Evolutionary conservation across 2,797 vertebrate species (phyloP), one percentile per base, ranked within the genome.

Genomic region (Chelon labrosus): DNA sequence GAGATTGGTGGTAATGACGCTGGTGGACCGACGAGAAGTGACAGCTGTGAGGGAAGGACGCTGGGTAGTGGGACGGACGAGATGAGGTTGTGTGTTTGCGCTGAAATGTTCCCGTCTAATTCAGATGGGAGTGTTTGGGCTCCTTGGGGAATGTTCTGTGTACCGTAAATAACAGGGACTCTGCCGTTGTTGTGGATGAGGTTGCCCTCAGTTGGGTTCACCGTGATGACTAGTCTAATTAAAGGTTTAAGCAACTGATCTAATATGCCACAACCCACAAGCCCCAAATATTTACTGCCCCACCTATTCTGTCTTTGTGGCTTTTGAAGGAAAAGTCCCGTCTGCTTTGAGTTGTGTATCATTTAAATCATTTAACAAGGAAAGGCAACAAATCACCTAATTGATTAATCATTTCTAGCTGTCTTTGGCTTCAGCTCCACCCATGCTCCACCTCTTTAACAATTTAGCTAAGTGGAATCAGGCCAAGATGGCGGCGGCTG

Each of bases 111-210:
- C 68, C 77, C 20, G 57, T 58, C 63, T 62, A 56, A 75, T 72
- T 85, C 81, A 53, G 74, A 46, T 7, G 79, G 74, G 78, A 83
- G 65, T 10, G 50, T 74, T 50, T 19, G 70, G 65, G 69, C 54
- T 87, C 78, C 49, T 19, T 31, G 58, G 80, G 84, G 83, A 77
- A 75, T 52, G 61, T 75, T 83, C 75, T 66, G 44, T 80, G 84
- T 64, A 74, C 72, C 55, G 58, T 83, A 57, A 87, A 77, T 79
- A 83, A 80, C 42, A 10, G 54, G 39, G 55, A 57, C 56, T 55
- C 51, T 83, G 56, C 47, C 39, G 51, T 42, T 52, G 58, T 19
- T 11, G 44, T 44, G 42, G 60, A 69, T 38, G 65, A 81, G 27
- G 19, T 37, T 51, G 54, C 39, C 58, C 46, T 55, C 58, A 70